Base-by-base conservation (phyloP, 2,888 invertebrate species). In the Mythimna lalbum region DNA sequence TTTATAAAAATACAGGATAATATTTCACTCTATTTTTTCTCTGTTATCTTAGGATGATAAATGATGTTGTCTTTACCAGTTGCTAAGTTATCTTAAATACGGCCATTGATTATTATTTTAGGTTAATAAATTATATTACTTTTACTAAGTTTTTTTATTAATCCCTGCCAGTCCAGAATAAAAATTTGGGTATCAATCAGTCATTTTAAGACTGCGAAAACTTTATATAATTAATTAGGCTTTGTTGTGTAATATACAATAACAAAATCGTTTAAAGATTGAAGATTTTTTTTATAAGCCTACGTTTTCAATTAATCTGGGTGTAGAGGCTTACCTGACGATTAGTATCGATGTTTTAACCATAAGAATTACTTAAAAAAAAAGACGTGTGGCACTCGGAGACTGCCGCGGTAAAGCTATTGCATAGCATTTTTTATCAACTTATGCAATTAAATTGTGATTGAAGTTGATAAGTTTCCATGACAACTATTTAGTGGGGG, bases 101-200 rank as follows among this genome's bases (percentile, higher is more conserved):
- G 65, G 66, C 23, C 47, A 39, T 64, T 49, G 9, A 49, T 52
- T 47, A 53, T 53, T 33, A 31, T 43, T 66, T 57, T 23, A 74
- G 23, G 49, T 47, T 17, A 77, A 75, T 63, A 80, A 75, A 76
- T 74, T 62, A 53, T 66, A 9, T 43, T 67, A 49, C 36, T 55
- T 63, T 75, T 75, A 27, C 12, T 19, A 4, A 36, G 27, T 14
- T 4, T 31, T 75, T 80, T 60, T 60, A 43, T 52, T 75, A 47
- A 68, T 47, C 12, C 19, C 43, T 21, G 6, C 23, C 23, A 10
- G 23, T 17, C 10, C n/a, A 52, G 27, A 9, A 59, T 49, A 79
- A 78, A 57, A 55, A 33, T 50, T 0, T 27, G 17, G 2, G n/a
- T 50, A 78, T 81, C 17, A 78, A 67, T 78, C 57, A 72, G 19